phyloP scores from a whole-genome alignment of 1,140 invertebrate species.

The Leptinotarsa defecta region DNA sequence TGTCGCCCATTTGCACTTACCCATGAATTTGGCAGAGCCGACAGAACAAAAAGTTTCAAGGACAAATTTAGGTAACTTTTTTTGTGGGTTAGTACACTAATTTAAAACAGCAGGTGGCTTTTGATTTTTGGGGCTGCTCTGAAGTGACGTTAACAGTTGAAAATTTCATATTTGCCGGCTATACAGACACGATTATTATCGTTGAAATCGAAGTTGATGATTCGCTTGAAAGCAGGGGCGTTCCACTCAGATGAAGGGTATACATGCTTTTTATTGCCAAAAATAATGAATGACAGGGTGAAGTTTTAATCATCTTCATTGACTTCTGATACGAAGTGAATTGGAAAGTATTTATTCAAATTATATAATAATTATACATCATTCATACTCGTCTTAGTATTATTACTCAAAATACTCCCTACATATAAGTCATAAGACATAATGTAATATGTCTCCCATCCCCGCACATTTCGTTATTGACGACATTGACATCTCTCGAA shows the following conservation, averaged over 20 bases:
- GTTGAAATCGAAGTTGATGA: not conserved
- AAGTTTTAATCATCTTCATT: too few species aligned
- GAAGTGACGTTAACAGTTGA: not conserved
- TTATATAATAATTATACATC: too few species aligned
- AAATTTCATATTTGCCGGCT: not conserved
- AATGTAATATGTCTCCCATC: too few species aligned
- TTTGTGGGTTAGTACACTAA: conserved; percentile 41
- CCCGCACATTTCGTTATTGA: too few species aligned
- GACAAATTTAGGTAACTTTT: conserved; percentile 41
- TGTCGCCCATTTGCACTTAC: conserved; percentile 24
- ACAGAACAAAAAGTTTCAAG: conserved; percentile 41
- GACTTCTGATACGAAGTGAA: too few species aligned
- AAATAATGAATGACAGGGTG: too few species aligned
- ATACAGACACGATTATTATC: conserved; percentile 3
- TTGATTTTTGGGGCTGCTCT: conserved; percentile 36
- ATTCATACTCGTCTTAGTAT: too few species aligned
- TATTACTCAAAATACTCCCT: too few species aligned
- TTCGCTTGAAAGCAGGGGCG: not conserved
- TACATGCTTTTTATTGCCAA: too few species aligned
- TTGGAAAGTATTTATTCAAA: too few species aligned
- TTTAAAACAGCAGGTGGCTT: conserved; percentile 42
- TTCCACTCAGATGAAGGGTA: not conserved
- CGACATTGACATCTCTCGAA: too few species aligned
- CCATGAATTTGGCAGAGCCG: conserved; percentile 28
- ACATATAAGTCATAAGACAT: too few species aligned